A percentile compares a stretch with the other conserved stretches of the same genome.
These are phyloP conservation scores for Pseudoips prasinana DNA, from an alignment of 2,888 invertebrate genomes.

Conservation along the genomic window DNA sequence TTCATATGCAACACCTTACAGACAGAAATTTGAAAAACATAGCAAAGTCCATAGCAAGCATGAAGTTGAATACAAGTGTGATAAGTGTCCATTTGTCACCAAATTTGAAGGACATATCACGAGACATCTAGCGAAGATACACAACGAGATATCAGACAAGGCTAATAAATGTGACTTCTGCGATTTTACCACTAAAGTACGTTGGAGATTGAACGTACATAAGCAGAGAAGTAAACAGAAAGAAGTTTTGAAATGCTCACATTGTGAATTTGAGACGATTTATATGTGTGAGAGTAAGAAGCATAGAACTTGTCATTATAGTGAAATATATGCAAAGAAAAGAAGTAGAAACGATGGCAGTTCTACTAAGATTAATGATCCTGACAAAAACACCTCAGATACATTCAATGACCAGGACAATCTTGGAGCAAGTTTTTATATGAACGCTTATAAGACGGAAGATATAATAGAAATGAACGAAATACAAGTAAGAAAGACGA, in stretches of 20 bases:
- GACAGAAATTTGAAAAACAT: slow-evolving; percentile 44
- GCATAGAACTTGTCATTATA: slow-evolving; percentile 42
- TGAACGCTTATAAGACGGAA: too few relatives aligned
- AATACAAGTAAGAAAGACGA: slow-evolving; percentile 51
- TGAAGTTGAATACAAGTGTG: slow-evolving; percentile 41
- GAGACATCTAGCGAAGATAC: slow-evolving; percentile 57
- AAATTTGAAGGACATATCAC: slow-evolving; percentile 57
- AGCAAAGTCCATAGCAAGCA: slow-evolving; percentile 36
- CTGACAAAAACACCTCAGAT: too few relatives aligned
- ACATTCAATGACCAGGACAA: too few relatives aligned
- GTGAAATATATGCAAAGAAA: slow-evolving; percentile 15
- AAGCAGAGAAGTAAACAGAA: slow-evolving; percentile 48
- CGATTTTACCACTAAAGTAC: slow-evolving; percentile 51
- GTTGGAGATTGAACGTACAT: slow-evolving; percentile 58
- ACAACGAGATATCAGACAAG: slow-evolving; percentile 50
- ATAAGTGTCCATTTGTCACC: slow-evolving; percentile 56
- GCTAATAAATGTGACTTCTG: slow-evolving; percentile 54
- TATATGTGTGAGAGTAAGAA: slow-evolving; percentile 55
- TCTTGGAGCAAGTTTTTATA: too few relatives aligned
- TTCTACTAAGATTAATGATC: too few relatives aligned
- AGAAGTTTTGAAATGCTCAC: slow-evolving; percentile 37
- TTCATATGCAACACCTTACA: slow-evolving; percentile 39
- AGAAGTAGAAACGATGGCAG: too few relatives aligned
- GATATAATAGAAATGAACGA: too few relatives aligned
- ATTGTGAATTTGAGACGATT: slow-evolving; percentile 49